Base-by-base conservation (phyloP, 2,797 vertebrate genomes). In the Malurus splendens region DNA sequence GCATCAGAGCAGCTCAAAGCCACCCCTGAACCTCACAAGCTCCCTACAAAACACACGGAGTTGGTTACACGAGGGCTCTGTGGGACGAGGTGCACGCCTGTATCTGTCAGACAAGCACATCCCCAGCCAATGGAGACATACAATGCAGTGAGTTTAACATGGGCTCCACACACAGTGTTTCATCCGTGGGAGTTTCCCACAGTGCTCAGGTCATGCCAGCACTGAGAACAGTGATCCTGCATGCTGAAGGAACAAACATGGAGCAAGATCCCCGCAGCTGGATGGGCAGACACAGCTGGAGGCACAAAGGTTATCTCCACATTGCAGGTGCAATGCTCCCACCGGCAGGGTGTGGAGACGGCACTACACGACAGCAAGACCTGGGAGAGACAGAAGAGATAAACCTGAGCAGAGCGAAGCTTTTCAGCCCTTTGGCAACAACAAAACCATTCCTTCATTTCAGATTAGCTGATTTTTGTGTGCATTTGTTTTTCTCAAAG, bases 311-410 rank as follows among this genome's bases (percentile, higher is more conserved):
- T 75, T 71, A 67, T 71, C 84, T 86, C 33, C 78, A n/a, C 45
- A 24, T 48, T 59, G 36, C 74, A 77, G 57, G 50, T 10, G 25
- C 0, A 0, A 52, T 38, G 66, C 28, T 80, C 74, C 74, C 33
- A 16, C 24, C 0, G 0, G 16, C 6, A 0, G 41, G n/a, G 70
- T 12, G 30, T 0, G 2, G 54, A 71, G 57, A 50, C 0, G 0
- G 22, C 18, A 22, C 44, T 39, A 73, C 18, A n/a, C 0, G 1
- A 54, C 15, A 68, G 36, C 51, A 32, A 76, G 72, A 66, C 45
- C 30, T 11, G 5, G 20, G 45, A 67, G 33, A 83, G 23, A 45
- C 17, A 80, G n/a, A 33, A 44, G 38, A 85, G 54, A 45, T 5
- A 87, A 61, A 44, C 28, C 28, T 12, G 30, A 56, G 50, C 2